Conservation (phyloP, 2,113 vertebrate species). For the Psettodes erumei region DNA sequence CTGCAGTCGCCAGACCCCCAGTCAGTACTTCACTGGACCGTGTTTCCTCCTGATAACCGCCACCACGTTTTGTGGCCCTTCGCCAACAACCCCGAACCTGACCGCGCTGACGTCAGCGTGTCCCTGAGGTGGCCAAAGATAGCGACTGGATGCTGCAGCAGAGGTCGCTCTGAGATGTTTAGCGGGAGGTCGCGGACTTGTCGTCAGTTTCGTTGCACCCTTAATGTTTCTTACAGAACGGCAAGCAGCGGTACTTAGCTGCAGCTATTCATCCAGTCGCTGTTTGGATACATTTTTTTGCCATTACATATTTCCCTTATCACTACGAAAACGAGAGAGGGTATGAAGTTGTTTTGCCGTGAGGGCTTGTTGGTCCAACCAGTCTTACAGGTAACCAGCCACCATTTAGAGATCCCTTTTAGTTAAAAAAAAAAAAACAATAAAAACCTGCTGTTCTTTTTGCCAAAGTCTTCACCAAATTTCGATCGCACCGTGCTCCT, state of each 20-base stretch:
- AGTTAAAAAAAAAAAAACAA: background rate
- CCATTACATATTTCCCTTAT: background rate
- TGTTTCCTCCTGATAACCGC: background rate
- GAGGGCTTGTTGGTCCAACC: background rate
- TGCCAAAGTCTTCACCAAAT: background rate
- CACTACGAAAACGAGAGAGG: background rate
- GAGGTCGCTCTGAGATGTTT: background rate
- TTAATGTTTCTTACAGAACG: background rate
- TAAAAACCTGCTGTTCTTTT: background rate
- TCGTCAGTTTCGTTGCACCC: background rate
- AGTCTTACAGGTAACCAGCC: background rate
- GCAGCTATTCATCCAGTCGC: background rate
- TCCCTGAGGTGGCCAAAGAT: background rate
- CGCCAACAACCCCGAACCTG: background rate
- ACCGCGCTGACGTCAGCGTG: background rate
- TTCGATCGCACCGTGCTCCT: background rate
- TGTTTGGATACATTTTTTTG: background rate
- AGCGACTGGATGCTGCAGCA: background rate
- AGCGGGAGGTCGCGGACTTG: background rate
- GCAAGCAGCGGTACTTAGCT: background rate
- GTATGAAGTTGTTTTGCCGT: constrained; percentile 10
- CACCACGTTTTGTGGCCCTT: background rate
- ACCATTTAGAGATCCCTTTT: background rate
- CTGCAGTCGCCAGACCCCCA: background rate
- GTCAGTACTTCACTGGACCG: background rate